Percentiles rank a stretch among this genome's conserved stretches.
Conservation (phyloP, 2,113 vertebrate species). For the Suricata suricatta region DNA sequence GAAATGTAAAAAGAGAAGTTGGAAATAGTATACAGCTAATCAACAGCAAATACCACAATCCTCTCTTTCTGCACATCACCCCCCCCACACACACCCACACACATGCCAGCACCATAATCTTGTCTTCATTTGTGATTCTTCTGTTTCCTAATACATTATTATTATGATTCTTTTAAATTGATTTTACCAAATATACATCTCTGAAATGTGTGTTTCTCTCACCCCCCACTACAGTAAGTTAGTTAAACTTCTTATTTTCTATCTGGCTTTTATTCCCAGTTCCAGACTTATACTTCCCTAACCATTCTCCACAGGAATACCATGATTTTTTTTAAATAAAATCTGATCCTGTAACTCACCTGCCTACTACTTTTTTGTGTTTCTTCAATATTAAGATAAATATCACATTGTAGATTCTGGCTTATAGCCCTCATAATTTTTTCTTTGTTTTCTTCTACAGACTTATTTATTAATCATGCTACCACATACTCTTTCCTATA, state of each 20-base stretch:
- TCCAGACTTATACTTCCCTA: not conserved
- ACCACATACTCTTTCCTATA: not conserved
- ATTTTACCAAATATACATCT: not conserved
- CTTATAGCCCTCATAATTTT: not conserved
- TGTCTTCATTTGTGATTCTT: not conserved
- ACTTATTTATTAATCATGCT: not conserved
- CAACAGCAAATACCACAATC: not conserved
- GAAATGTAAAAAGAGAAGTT: not conserved
- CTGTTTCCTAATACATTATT: not conserved
- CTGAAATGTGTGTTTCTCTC: not conserved
- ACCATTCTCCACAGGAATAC: not conserved
- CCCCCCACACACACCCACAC: no score
- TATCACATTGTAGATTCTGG: not conserved
- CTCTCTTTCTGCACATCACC: not conserved
- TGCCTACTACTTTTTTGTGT: not conserved
- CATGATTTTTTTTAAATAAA: not conserved
- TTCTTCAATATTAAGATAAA: not conserved
- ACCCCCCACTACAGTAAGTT: not conserved
- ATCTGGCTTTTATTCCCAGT: not conserved
- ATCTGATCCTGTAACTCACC: not conserved
- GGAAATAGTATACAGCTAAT: not conserved
- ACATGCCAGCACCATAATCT: not conserved
- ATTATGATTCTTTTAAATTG: not conserved
- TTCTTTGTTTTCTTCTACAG: not conserved
- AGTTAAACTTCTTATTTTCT: not conserved